These are phyloP conservation scores for Cerceris ruficornis DNA, from an alignment of 2,888 invertebrate genomes.

Conservation along the genomic window DNA sequence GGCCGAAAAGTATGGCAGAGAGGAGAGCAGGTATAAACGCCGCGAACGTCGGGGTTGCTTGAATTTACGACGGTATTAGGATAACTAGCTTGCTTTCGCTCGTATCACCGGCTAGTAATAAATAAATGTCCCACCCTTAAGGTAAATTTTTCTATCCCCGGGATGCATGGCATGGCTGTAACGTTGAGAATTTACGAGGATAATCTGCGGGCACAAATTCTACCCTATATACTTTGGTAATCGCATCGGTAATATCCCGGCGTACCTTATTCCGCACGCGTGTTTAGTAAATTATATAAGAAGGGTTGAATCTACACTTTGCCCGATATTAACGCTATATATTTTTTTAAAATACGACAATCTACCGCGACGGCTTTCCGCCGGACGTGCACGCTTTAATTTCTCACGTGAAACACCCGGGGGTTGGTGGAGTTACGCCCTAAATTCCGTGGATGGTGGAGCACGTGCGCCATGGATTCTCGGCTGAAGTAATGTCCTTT, in stretches of 20 bases:
- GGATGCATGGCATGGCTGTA: slow-evolving; percentile 12
- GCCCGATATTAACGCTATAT: too few species aligned
- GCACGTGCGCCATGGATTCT: too few species aligned
- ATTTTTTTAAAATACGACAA: too few species aligned
- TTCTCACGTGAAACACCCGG: too few species aligned
- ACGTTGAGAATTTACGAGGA: slow-evolving; percentile 44
- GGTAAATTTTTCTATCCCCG: slow-evolving; percentile 52
- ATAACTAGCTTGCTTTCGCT: slow-evolving; percentile 46
- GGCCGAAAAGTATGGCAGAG: not conserved
- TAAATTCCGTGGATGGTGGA: too few species aligned
- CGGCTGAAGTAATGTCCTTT: too few species aligned
- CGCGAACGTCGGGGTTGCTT: slow-evolving; percentile 31
- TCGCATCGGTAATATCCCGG: not conserved
- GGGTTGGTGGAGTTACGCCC: too few species aligned
- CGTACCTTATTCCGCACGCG: too few species aligned
- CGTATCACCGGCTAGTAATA: slow-evolving; percentile 49
- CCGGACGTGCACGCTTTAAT: too few species aligned
- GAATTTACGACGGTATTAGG: slow-evolving; percentile 59
- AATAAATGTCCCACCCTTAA: slow-evolving; percentile 54
- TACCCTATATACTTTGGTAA: slow-evolving; percentile 7
- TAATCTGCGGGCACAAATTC: slow-evolving; percentile 38
- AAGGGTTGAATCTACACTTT: too few species aligned
- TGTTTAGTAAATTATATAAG: too few species aligned
- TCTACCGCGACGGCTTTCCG: too few species aligned
- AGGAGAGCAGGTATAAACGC: not conserved